Evolutionary conservation across 2,113 vertebrate species (phyloP).

Genomic region (Steatornis caripensis): DNA sequence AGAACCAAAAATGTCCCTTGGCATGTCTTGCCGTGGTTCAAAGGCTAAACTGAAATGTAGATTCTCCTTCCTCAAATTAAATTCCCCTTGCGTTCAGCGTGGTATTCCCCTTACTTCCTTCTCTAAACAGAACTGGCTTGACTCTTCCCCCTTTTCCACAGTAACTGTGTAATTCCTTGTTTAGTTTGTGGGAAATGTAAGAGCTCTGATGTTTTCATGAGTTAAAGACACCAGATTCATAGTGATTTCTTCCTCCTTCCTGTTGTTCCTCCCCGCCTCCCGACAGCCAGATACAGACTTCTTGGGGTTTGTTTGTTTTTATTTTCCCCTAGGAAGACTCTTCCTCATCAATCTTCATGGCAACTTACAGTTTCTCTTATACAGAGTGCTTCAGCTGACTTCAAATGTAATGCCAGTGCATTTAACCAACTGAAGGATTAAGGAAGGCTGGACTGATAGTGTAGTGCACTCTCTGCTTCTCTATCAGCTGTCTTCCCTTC

Average conservation of each 20-base stretch:
- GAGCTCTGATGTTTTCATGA: background rate
- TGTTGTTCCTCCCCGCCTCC: background rate
- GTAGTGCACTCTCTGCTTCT: background rate
- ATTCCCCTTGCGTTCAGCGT: background rate
- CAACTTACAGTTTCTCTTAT: background rate
- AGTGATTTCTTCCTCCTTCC: background rate
- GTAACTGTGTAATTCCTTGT: background rate
- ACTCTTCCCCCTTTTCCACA: background rate
- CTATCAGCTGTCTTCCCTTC: background rate
- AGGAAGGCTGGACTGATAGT: background rate
- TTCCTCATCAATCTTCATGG: background rate
- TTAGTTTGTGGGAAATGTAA: constrained; percentile 8
- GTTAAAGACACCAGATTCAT: background rate
- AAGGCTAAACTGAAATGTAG: background rate
- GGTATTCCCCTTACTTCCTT: background rate
- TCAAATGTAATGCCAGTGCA: background rate
- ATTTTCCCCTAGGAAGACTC: background rate
- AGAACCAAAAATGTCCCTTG: background rate
- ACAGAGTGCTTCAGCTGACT: background rate
- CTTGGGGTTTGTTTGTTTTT: background rate
- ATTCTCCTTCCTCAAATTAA: background rate
- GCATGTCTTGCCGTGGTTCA: background rate
- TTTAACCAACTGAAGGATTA: background rate
- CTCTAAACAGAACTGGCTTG: background rate
- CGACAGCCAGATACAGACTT: background rate